These are phyloP conservation scores for Pantherophis vulpinus DNA, from an alignment of 2,797 vertebrate genomes.

Conservation along the genomic window DNA sequence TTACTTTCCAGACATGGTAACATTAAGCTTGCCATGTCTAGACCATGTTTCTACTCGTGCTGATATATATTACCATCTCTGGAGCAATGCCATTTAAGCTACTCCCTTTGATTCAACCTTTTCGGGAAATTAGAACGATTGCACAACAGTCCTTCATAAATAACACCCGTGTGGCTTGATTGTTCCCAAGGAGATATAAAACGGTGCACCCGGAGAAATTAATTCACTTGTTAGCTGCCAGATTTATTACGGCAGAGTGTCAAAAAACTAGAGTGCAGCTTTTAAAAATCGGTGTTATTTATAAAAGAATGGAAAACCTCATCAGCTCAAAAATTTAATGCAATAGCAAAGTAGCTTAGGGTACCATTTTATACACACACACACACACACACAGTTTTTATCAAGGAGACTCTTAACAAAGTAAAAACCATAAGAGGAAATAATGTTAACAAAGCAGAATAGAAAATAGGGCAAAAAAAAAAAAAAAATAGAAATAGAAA, in stretches of 20 bases:
- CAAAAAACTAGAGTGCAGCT: background rate
- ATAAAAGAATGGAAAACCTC: background rate
- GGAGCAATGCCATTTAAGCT: background rate
- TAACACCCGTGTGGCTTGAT: background rate
- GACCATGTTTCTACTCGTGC: background rate
- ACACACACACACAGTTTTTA: background rate
- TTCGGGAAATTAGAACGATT: background rate
- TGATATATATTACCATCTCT: background rate
- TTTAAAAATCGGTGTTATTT: background rate
- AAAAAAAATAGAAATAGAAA: background rate
- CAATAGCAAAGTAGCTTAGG: background rate
- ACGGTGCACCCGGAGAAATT: background rate
- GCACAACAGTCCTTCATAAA: background rate
- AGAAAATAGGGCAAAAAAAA: background rate
- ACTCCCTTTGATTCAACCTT: background rate
- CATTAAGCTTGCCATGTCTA: background rate
- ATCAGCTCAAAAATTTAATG: background rate
- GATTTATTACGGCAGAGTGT: background rate
- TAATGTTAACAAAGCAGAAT: background rate
- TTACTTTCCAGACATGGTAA: background rate
- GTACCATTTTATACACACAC: background rate
- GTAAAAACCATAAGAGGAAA: background rate
- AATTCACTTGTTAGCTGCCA: background rate
- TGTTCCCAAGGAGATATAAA: background rate
- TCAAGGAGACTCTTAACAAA: background rate